Base-by-base conservation (phyloP, 2,113 vertebrate species). In the Gallinago media region DNA sequence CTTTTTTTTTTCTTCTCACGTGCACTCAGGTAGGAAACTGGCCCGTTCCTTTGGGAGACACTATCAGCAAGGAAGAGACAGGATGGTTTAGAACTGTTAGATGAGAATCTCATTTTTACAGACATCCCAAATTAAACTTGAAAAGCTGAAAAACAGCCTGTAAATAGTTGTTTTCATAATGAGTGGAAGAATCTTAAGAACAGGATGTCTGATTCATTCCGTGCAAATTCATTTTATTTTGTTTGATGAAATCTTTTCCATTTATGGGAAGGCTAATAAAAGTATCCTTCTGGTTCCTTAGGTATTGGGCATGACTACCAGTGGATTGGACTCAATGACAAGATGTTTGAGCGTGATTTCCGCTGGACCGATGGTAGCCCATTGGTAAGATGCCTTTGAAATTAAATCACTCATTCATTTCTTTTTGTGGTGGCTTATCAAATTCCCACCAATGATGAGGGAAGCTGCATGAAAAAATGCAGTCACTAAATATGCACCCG, bases 321-420 rank as follows among this genome's bases (percentile, higher is more conserved):
- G 97, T 99, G 99, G 99, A 99, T 99, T 63, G 99, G 99, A 59
- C 98, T 99, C 85, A 99, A 99, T 74, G 99, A 99, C 98, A 99
- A 99, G 98, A 99, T 99, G 99, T 99, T 99, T 98, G 99, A 99
- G 96, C 99, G 98, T 34, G 99, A 99, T 96, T 99, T 99, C 98
- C 99, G 98, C 38, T 99, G 99, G 99, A 99, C 99, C 14, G 99
- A 99, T 93, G 98, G 99, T 89, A 98, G 98, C 66, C 90, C 98
- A 5, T 96, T 99, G 99, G 99, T 99, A 98, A 99, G 99, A 98
- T 74, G 80, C 62, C 49, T 97, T 84, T 23, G 23, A 80, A 92
- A 75, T 78, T 4, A 78, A 93, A 84, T 85, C 78, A 88, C 29
- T n/a, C 20, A 36, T 17, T 70, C 27, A 19, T 76, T 91, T 65